Evolutionary conservation across 2,888 invertebrate species (phyloP), one percentile per base, ranked within the genome.

Genomic region (Cataglyphis livida): DNA sequence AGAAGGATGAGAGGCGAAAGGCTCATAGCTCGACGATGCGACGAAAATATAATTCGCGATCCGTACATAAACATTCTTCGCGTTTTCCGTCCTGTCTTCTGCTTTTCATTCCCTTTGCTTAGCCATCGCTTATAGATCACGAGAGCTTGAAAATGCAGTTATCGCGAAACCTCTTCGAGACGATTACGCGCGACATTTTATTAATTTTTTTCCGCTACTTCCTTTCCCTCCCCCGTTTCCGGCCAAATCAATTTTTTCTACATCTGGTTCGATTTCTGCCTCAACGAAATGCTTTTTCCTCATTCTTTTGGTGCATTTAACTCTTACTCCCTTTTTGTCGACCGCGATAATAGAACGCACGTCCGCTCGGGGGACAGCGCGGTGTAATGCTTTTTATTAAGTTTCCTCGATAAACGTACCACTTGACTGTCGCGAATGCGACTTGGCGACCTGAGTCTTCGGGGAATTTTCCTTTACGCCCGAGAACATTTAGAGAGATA

Each of bases 371-470:
- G 35, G 71, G 1, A 76, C 41, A 32, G 32, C 44, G 35, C 75
- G 70, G 57, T 35, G 59, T 79, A 79, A 79, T 71, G 59, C 78
- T 79, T 79, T 71, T 79, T 71, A 79, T 70, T 79, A 79, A 78
- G 78, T 71, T 79, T 61, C 35, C 59, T 35, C 78, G 78, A 79
- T 79, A 79, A 79, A 79, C 59, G 78, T 71, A 61, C 48, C 59
- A 59, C 59, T 79, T 71, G 78, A 79, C 78, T 78, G 71, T 79
- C 78, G 44, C 44, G 78, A 59, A 79, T 71, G 59, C 71, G 78
- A 79, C 78, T 79, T 79, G 25, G 71, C 78, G 44, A 78, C 25
- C 38, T n/a, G 70, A 25, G 68, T 70, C 78, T 71, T 48, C 5
- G 71, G 78, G 71, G 71, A 44, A 61, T 79, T 71, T 71, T 44